Evolutionary conservation across 2,797 vertebrate species (phyloP).

Genomic region (Gymnocypris eckloni): DNA sequence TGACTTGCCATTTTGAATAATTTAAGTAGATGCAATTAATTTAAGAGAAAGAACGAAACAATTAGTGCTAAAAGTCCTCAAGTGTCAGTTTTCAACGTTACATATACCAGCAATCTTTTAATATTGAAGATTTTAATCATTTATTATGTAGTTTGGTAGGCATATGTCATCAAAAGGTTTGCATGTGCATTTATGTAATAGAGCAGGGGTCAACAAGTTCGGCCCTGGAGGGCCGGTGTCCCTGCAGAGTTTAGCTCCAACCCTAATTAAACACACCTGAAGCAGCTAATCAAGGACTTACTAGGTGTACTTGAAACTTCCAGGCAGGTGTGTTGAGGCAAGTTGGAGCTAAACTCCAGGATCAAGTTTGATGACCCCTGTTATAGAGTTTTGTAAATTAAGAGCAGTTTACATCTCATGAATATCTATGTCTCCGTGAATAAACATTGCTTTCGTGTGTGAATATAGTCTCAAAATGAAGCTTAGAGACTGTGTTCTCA

Average conservation of each 20-base stretch:
- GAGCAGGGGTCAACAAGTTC: neutral
- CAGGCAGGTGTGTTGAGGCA: too few species aligned
- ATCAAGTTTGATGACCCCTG: too few species aligned
- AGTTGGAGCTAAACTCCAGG: too few species aligned
- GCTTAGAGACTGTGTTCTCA: neutral
- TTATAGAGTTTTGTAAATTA: neutral
- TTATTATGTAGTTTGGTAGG: neutral
- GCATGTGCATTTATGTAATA: neutral
- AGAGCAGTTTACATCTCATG: neutral
- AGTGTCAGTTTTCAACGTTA: neutral
- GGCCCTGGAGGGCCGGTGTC: too few species aligned
- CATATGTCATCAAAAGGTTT: neutral
- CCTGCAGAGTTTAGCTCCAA: too few species aligned
- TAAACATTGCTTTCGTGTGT: neutral
- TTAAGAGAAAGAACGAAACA: neutral
- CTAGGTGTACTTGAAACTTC: too few species aligned
- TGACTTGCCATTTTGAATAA: neutral
- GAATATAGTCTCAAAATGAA: neutral
- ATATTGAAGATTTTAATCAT: neutral
- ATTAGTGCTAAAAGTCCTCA: neutral
- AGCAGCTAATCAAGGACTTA: too few species aligned
- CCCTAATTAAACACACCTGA: too few species aligned
- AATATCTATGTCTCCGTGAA: neutral
- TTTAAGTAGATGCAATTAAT: neutral
- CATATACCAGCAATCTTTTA: neutral